Percentiles rank a stretch among this genome's conserved stretches.
Conservation (phyloP, 1,140 invertebrate species). For the Danaus plexippus region DNA sequence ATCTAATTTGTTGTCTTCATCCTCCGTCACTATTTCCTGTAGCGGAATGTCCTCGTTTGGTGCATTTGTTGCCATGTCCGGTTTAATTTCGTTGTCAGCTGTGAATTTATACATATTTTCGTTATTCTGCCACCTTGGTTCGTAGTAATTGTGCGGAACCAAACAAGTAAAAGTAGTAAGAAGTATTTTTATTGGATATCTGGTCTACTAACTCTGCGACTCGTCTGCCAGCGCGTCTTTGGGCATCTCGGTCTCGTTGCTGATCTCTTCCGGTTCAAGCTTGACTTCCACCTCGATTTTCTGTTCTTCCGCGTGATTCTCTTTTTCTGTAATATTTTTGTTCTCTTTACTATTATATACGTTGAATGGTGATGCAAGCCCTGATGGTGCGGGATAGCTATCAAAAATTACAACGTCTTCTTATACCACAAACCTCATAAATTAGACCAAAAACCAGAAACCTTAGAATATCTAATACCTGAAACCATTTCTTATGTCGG, state of each 20-base stretch:
- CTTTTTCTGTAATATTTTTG: constrained; percentile 7
- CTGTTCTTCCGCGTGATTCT: constrained; percentile 7
- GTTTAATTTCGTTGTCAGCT: constrained; percentile 12
- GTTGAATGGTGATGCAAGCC: neutral
- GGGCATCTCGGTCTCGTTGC: constrained; percentile 1
- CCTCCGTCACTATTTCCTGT: constrained; percentile 8
- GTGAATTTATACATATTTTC: neutral
- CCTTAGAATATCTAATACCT: too few relatives aligned
- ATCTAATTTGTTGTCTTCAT: too few relatives aligned
- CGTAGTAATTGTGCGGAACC: too few relatives aligned
- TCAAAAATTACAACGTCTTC: constrained; percentile 46
- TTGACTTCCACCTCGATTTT: constrained; percentile 19
- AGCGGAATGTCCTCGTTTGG: constrained; percentile 18
- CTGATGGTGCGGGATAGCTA: constrained; percentile 37
- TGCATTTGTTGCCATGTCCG: constrained; percentile 7
- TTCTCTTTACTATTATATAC: constrained; percentile 7
- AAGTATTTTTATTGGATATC: too few relatives aligned
- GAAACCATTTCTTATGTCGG: too few relatives aligned
- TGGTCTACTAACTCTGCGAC: too few relatives aligned
- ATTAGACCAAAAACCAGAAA: too few relatives aligned
- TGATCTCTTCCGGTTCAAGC: constrained; percentile 10
- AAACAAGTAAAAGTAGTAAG: too few relatives aligned
- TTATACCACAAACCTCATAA: too few relatives aligned
- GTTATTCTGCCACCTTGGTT: too few relatives aligned
- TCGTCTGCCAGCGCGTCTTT: too few relatives aligned